These are phyloP conservation scores for Sipha maydis DNA, from an alignment of 2,888 invertebrate species.

Conservation along the genomic window DNA sequence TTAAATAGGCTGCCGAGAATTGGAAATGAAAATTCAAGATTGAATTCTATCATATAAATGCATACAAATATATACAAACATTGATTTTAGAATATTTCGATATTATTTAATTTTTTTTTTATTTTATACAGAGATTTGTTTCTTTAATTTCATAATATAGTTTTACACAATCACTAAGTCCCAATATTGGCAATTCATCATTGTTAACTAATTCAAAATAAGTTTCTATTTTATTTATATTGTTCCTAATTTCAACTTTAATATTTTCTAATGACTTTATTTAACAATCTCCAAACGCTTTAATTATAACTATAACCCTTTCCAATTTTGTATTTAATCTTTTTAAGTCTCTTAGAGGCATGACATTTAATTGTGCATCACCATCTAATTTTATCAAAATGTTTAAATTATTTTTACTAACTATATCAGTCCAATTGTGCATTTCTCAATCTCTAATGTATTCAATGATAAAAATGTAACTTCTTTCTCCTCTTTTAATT, in stretches of 20 bases:
- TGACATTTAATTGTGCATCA: conserved; percentile 4
- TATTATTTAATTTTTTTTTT: too few species aligned
- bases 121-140: too few species aligned
- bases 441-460: not conserved
- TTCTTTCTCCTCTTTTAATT: not conserved
- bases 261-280: not conserved
- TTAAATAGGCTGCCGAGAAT: too few species aligned
- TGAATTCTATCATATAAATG: too few species aligned
- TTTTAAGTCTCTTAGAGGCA: not conserved
- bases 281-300: not conserved
- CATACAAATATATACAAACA: too few species aligned
- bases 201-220: not conserved
- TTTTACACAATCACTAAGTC: conserved; percentile 2
- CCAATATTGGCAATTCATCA: not conserved
- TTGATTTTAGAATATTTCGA: too few species aligned
- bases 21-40: too few species aligned
- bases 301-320: not conserved
- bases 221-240: not conserved
- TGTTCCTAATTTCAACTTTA: not conserved
- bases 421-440: not conserved
- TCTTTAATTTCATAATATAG: not conserved
- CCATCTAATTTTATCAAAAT: not conserved
- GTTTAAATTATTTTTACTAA: not conserved
- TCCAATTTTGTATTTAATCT: not conserved
- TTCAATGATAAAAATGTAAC: not conserved